Conservation (phyloP, 1,140 invertebrate genomes). For the Zophobas morio region DNA sequence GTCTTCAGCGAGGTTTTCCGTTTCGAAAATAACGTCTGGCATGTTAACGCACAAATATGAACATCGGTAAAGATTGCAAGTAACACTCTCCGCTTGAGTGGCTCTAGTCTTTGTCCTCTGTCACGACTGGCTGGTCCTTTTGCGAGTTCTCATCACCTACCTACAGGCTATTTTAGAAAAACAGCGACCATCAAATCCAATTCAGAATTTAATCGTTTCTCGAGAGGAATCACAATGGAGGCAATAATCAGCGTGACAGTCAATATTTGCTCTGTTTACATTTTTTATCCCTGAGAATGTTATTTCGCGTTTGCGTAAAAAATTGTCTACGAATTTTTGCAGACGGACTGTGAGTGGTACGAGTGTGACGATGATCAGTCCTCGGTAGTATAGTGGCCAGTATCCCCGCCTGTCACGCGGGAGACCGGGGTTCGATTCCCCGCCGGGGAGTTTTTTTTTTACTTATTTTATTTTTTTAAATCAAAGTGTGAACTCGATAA, state of each 20-base stretch:
- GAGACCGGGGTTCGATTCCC: slow-evolving; percentile 67
- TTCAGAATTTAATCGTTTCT: slow-evolving; percentile 42
- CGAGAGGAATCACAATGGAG: slow-evolving; percentile 21
- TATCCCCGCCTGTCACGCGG: slow-evolving; percentile 67
- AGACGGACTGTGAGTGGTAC: too few species aligned
- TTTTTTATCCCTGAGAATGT: slow-evolving; percentile 2
- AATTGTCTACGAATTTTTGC: too few species aligned
- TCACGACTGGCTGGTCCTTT: slow-evolving; percentile 38
- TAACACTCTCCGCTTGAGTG: background rate
- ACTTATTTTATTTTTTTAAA: background rate
- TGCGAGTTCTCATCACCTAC: slow-evolving; percentile 33
- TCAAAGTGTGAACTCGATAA: too few species aligned
- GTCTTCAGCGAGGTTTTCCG: background rate
- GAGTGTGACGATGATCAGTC: slow-evolving; percentile 41
- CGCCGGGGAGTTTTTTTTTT: slow-evolving; percentile 64
- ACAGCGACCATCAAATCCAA: slow-evolving; percentile 16
- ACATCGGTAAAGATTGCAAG: slow-evolving; percentile 14
- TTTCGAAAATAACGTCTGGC: background rate
- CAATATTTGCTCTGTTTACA: slow-evolving; percentile 22
- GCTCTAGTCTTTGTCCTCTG: slow-evolving; percentile 32
- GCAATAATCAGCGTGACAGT: slow-evolving; percentile 26
- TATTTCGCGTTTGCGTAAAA: too few species aligned
- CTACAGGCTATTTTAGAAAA: slow-evolving; percentile 23
- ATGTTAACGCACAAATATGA: slow-evolving; percentile 17
- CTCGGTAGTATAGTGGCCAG: slow-evolving; percentile 67